Evolutionary conservation across 2,113 vertebrate species (phyloP).

Genomic region (Lota lota): DNA sequence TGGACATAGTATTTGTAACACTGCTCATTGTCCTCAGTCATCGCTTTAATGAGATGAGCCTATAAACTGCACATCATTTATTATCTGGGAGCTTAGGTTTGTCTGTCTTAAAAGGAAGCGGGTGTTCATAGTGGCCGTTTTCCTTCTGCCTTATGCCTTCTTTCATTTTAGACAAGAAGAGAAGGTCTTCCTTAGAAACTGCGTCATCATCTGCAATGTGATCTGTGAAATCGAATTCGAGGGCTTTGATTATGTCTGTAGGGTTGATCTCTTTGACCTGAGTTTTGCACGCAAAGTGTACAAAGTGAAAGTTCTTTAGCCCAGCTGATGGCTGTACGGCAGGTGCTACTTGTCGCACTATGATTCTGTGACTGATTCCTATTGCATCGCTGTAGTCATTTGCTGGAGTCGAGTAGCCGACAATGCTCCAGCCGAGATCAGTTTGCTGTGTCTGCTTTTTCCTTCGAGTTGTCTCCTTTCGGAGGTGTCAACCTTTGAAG

Average conservation of each 20-base stretch:
- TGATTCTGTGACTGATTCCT: conserved; percentile 23
- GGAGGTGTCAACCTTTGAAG: too few relatives aligned
- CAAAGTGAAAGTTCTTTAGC: too few relatives aligned
- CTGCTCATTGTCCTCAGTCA: neutral
- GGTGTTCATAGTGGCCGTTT: neutral
- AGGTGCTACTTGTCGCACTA: too few relatives aligned
- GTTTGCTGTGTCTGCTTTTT: conserved; percentile 3
- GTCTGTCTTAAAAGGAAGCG: conserved; percentile 1
- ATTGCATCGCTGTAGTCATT: conserved; percentile 8
- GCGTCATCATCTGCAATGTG: conserved; percentile 6
- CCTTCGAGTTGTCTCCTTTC: too few relatives aligned
- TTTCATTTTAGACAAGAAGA: neutral
- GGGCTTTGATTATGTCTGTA: too few relatives aligned
- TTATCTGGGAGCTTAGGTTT: too few relatives aligned
- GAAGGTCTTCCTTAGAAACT: neutral
- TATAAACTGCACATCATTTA: too few relatives aligned
- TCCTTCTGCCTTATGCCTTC: neutral
- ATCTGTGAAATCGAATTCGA: too few relatives aligned
- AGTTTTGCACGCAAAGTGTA: too few relatives aligned
- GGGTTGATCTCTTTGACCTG: too few relatives aligned
- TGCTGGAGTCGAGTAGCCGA: conserved; percentile 8
- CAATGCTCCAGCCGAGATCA: conserved; percentile 25
- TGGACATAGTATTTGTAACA: conserved; percentile 2
- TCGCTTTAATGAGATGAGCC: neutral
- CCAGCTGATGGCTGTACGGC: too few relatives aligned